Evolutionary conservation across 2,888 invertebrate species (phyloP), one percentile per base, ranked within the genome.

Genomic region (Cheilosia impressa): DNA sequence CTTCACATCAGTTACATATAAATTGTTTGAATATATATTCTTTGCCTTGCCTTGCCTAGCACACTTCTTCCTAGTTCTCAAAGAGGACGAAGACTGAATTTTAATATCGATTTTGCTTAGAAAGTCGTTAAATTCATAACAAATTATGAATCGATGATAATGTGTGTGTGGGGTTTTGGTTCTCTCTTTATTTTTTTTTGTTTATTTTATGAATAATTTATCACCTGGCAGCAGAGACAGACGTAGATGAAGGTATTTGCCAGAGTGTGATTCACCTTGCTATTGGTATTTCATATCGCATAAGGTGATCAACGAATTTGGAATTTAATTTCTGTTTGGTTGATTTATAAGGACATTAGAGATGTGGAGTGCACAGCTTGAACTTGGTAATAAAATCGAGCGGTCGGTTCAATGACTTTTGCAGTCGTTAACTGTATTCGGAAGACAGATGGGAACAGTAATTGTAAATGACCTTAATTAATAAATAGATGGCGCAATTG

Each of bases 121-220:
- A 78, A 73, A 57, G 55, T 82, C 47, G 43, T 72, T 71, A 72
- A 77, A 69, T 58, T 66, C 38, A 38, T 13, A 72, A 72, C 55
- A 63, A 73, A 73, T 78, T 83, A 83, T 78, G 73, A 83, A 78
- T 83, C 78, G 68, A 68, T 71, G 55, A 72, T 62, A 73, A 47
- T 50, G 4, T 38, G 38, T 13, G 55, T 71, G 43, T 41, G 41
- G 9, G 24, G 34, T 27, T 22, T 57, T 43, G 52, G 75, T 60
- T 63, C 62, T 57, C 38, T 71, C 31, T 63, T 68, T 63, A 38
- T 45, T 79, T 60, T 63, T 63, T 68, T 57, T 62, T 71, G 45
- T 58, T 69, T 63, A 38, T 71, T 79, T 60, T 79, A 80, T 84
- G 84, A 84, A 84, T 84, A 76, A 84, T 79, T 79, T 84, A 84